These are phyloP conservation scores for Fabriciana adippe DNA, from an alignment of 2,888 invertebrate species.

Conservation along the genomic window DNA sequence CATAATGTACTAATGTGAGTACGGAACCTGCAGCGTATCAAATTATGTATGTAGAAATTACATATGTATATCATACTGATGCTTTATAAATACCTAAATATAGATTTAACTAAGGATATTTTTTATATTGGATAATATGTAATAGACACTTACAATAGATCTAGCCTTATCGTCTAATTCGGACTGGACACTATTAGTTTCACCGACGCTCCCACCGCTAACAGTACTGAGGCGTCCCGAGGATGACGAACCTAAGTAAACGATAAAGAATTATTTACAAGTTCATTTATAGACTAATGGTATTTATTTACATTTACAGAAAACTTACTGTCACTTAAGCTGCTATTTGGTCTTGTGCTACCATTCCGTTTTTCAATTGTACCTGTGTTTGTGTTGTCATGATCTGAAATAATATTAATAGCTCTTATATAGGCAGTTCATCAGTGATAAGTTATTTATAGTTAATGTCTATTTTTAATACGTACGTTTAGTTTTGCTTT, in stretches of 20 bases:
- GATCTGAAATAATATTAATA: constrained; percentile 54
- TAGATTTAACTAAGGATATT: too few species aligned
- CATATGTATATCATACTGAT: too few species aligned
- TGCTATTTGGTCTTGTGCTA: constrained; percentile 74
- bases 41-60: too few species aligned
- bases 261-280: constrained; percentile 23
- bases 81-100: too few species aligned
- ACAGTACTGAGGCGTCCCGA: constrained; percentile 92
- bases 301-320: neutral
- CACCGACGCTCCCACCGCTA: constrained; percentile 90
- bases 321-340: constrained; percentile 74
- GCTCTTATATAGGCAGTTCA: neutral
- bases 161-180: constrained; percentile 88
- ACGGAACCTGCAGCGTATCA: too few species aligned
- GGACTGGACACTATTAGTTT: constrained; percentile 91
- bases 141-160: constrained; percentile 65
- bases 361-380: constrained; percentile 74
- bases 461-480: neutral
- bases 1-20: too few species aligned
- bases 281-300: neutral
- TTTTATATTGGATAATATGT: neutral
- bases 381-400: constrained; percentile 59
- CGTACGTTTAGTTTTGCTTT: constrained; percentile 82
- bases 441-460: neutral
- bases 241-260: constrained; percentile 86